Conservation (phyloP, 2,797 vertebrate species). For the Mus minutoides region DNA sequence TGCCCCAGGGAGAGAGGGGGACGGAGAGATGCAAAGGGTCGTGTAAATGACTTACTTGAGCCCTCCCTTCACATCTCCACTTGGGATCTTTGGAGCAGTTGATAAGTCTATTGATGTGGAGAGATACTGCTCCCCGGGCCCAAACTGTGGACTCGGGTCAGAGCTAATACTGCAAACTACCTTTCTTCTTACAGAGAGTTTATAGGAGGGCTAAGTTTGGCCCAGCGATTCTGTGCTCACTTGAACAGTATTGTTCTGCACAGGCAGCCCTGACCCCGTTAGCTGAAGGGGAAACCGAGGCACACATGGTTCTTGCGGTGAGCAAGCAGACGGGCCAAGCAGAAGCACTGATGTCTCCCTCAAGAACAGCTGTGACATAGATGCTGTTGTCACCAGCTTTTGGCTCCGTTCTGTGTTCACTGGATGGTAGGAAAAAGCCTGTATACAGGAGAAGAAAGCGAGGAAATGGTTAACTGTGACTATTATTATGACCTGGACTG, state of each 20-base stretch:
- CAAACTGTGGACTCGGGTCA: neutral
- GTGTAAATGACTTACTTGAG: conserved; percentile 67
- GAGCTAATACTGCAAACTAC: neutral
- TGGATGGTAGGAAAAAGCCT: neutral
- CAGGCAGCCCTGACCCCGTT: rapidly evolving
- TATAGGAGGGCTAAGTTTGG: neutral
- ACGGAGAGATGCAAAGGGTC: conserved; percentile 78
- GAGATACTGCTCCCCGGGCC: neutral
- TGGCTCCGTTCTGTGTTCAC: neutral
- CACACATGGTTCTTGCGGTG: neutral
- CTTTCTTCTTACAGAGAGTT: neutral
- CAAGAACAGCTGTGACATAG: neutral
- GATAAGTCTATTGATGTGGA: conserved; percentile 64
- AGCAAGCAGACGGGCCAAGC: neutral
- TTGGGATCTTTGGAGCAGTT: conserved; percentile 40
- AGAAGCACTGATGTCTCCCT: neutral
- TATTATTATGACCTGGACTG: neutral
- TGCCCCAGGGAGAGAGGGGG: conserved; percentile 89
- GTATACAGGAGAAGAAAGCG: neutral
- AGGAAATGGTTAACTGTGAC: neutral
- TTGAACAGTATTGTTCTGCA: neutral
- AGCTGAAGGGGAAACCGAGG: conserved; percentile 39
- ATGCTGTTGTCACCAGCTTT: neutral
- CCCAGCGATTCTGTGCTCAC: rapidly evolving
- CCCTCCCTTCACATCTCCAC: conserved; percentile 56